Conservation (phyloP, 1,140 invertebrate genomes). For the Chrysopa pallens region DNA sequence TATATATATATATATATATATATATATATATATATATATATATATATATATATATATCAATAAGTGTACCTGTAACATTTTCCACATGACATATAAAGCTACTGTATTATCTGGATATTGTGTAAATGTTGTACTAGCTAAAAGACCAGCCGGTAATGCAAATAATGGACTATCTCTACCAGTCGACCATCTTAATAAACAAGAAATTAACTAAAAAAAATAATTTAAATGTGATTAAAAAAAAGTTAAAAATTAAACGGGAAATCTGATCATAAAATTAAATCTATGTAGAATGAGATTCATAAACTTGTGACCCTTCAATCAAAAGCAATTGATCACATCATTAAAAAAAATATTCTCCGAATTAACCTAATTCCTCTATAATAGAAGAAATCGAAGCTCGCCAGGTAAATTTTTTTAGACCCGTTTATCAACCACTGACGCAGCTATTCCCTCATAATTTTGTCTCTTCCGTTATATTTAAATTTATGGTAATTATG, state of each 20-base stretch:
- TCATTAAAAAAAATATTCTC: no score
- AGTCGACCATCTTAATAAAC: constrained; percentile 31
- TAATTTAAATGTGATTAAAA: constrained; percentile 1
- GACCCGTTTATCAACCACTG: no score
- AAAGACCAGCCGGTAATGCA: constrained; percentile 41
- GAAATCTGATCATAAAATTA: neutral
- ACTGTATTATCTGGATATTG: constrained; percentile 48
- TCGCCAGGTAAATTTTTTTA: no score
- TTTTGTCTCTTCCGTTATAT: no score
- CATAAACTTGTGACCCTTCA: no score
- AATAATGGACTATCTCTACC: constrained; percentile 34
- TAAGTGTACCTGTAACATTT: constrained; percentile 40
- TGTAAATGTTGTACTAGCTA: constrained; percentile 39
- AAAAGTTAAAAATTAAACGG: neutral
- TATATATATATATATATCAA: no score
- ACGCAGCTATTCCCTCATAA: no score
- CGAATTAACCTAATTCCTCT: no score
- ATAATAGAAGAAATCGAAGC: no score
- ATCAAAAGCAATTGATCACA: no score
- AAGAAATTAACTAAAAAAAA: constrained; percentile 33
- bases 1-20: neutral
- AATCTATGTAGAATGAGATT: constrained; percentile 2
- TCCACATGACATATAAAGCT: constrained; percentile 53
- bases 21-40: neutral
- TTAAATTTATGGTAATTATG: no score